Conservation (phyloP, 1,140 invertebrate species). For the Pseudomyrmex dendroicus region DNA sequence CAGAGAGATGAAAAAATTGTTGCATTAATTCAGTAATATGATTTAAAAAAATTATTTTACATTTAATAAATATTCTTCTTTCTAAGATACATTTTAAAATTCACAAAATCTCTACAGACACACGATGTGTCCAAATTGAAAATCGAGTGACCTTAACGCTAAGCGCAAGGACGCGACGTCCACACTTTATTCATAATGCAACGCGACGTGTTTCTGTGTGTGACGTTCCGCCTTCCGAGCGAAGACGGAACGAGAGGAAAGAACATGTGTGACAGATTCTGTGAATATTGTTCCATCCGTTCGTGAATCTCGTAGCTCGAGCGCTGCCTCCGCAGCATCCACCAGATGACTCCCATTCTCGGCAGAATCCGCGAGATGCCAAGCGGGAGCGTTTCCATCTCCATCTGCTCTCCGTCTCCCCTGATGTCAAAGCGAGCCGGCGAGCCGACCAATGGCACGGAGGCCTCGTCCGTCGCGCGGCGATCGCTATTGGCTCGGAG, state of each 20-base stretch:
- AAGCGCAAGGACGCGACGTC: too few species aligned
- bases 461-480: slow-evolving; percentile 76
- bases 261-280: not conserved
- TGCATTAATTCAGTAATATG: not conserved
- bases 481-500: slow-evolving; percentile 65
- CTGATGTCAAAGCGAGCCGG: slow-evolving; percentile 75
- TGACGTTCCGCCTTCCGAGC: not conserved
- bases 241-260: slow-evolving; percentile 9
- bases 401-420: slow-evolving; percentile 69
- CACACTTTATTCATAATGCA: too few species aligned
- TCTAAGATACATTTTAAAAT: too few species aligned
- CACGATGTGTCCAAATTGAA: slow-evolving; percentile 2
- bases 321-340: slow-evolving; percentile 63
- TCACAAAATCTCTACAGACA: not conserved
- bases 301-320: not conserved
- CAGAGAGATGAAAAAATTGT: slow-evolving; percentile 25
- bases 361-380: slow-evolving; percentile 73
- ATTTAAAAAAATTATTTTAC: not conserved
- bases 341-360: slow-evolving; percentile 81
- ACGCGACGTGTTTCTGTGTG: too few species aligned
- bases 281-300: not conserved
- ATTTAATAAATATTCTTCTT: too few species aligned
- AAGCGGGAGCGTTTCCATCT: slow-evolving; percentile 71
- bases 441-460: slow-evolving; percentile 79
- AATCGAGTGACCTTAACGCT: too few species aligned